Evolutionary conservation across 2,888 invertebrate genomes (phyloP).

Genomic region (Bombylius major): DNA sequence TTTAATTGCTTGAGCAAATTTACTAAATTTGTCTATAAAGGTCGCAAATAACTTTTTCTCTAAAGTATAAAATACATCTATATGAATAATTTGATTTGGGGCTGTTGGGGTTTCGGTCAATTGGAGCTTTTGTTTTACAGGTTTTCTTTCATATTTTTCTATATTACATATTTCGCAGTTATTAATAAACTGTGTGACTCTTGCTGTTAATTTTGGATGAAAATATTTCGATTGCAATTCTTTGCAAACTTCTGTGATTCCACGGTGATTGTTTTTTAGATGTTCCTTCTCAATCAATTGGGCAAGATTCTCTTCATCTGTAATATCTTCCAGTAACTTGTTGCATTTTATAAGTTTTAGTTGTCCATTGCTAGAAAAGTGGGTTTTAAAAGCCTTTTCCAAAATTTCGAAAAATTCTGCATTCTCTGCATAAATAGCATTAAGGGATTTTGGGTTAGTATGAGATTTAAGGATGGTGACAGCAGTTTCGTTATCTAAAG

Average conservation of each 20-base stretch:
- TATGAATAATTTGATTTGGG: too few relatives aligned
- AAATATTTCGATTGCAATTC: conserved; percentile 6
- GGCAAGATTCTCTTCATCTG: conserved; percentile 5
- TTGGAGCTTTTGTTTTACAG: conserved; percentile 14
- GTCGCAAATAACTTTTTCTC: too few relatives aligned
- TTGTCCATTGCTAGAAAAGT: too few relatives aligned
- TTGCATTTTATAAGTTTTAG: too few relatives aligned
- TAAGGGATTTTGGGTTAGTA: neutral
- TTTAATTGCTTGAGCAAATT: conserved; percentile 15
- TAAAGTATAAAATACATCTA: conserved; percentile 4
- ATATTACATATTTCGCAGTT: conserved; percentile 8
- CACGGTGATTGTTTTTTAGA: conserved; percentile 16
- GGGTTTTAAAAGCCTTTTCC: neutral
- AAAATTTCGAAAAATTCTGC: neutral
- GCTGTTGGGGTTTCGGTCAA: too few relatives aligned
- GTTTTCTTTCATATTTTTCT: conserved; percentile 16
- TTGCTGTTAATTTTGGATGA: conserved; percentile 10
- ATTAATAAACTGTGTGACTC: conserved; percentile 16
- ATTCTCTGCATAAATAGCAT: conserved; percentile 5
- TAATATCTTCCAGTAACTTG: too few relatives aligned
- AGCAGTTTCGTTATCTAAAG: too few relatives aligned
- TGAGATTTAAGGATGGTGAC: too few relatives aligned
- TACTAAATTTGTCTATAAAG: conserved; percentile 17
- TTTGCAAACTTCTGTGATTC: conserved; percentile 4
- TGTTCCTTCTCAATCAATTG: conserved; percentile 13